Evolutionary conservation across 2,113 vertebrate genomes (phyloP).

Genomic region (Cariama cristata): DNA sequence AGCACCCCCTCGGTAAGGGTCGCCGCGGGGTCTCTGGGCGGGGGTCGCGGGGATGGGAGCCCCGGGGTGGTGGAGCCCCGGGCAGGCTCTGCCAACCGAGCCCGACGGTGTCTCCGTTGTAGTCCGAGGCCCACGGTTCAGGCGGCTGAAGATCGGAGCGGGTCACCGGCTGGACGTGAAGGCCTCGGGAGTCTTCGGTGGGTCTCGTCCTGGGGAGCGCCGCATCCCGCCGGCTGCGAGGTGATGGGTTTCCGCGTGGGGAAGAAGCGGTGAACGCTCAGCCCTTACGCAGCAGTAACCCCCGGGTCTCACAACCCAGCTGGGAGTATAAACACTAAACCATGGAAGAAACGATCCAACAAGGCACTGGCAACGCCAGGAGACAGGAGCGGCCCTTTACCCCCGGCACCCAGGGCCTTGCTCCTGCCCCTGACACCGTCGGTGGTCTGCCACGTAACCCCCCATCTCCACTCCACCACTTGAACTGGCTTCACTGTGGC

Average conservation of each 20-base stretch:
- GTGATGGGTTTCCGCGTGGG: not conserved
- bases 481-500: fast-evolving
- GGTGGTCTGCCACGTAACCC: fast-evolving
- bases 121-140: conserved; percentile 88
- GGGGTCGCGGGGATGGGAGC: too few relatives aligned
- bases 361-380: not conserved
- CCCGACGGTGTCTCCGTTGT: not conserved
- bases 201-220: not conserved
- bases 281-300: fast-evolving
- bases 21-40: not conserved
- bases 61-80: too few relatives aligned
- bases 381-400: not conserved
- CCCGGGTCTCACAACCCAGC: not conserved
- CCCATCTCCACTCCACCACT: fast-evolving
- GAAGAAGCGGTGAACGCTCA: not conserved
- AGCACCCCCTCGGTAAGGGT: conserved; percentile 86
- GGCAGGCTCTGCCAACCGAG: not conserved
- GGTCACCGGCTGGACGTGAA: conserved; percentile 87
- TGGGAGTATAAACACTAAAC: not conserved
- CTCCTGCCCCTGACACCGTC: fast-evolving
- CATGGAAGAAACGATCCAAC: not conserved
- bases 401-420: not conserved
- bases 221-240: fast-evolving
- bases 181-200: conserved; percentile 92
- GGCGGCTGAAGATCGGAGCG: conserved; percentile 80